Evolutionary conservation across 2,888 invertebrate species (phyloP).

Genomic region (Parnassius apollo): DNA sequence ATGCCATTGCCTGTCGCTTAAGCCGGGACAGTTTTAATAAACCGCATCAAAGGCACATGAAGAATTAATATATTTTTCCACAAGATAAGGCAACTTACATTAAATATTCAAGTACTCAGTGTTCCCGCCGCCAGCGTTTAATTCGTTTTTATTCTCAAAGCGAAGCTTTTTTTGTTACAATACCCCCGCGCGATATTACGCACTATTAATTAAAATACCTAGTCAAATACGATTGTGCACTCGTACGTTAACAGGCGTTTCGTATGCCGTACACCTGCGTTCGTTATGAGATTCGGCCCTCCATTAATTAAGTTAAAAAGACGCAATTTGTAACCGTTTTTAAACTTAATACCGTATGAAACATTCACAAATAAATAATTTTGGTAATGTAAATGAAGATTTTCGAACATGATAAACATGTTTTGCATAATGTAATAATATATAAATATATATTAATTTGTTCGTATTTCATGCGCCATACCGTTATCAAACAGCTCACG

Average conservation of each 20-base stretch:
- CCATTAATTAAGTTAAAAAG: constrained; percentile 22
- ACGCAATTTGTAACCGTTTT: constrained; percentile 19
- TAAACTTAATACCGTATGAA: constrained; percentile 15
- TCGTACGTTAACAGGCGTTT: constrained; percentile 14
- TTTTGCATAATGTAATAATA: no score
- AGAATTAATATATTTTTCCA: constrained; percentile 21
- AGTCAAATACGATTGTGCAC: constrained; percentile 10
- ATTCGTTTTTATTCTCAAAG: constrained; percentile 4
- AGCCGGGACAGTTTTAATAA: constrained; percentile 21
- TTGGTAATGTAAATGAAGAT: constrained; percentile 7
- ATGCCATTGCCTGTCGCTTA: constrained; percentile 1
- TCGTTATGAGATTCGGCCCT: constrained; percentile 18
- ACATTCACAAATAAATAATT: constrained; percentile 8
- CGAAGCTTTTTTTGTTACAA: constrained; percentile 1
- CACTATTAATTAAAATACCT: constrained; percentile 20
- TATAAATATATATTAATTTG: no score
- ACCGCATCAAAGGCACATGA: constrained; percentile 20
- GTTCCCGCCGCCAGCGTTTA: constrained; percentile 1
- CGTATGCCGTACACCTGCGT: constrained; percentile 11
- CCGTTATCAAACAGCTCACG: no score
- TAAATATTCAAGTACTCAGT: constrained; percentile 2
- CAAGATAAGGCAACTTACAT: constrained; percentile 20
- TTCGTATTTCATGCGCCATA: no score
- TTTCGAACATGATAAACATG: background rate
- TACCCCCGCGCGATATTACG: constrained; percentile 7